phyloP scores from a whole-genome alignment of 2,797 vertebrate species.

The Melopsittacus undulatus region DNA sequence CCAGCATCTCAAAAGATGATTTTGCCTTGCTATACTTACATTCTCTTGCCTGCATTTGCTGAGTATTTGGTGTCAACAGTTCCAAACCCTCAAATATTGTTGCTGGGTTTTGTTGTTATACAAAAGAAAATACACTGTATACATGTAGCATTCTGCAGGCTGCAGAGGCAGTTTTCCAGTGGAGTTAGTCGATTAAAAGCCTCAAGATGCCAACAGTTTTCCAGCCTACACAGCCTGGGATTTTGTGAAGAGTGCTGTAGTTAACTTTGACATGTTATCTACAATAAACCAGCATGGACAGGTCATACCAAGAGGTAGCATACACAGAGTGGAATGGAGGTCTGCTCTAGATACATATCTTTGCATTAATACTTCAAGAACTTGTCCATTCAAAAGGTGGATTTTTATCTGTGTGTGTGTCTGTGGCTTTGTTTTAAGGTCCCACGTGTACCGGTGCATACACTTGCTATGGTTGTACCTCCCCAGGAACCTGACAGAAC shows the following conservation, averaged over 20 bases:
- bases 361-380: not conserved
- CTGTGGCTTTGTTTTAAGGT: conserved; percentile 79
- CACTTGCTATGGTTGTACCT: conserved; percentile 97
- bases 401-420: conserved; percentile 39
- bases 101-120: not conserved
- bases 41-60: not conserved
- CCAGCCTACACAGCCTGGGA: not conserved
- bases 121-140: not conserved
- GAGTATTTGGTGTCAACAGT: not conserved
- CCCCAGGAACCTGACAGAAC: conserved; percentile 97
- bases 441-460: conserved; percentile 97
- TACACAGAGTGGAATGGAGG: not conserved
- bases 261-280: not conserved
- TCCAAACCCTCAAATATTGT: not conserved
- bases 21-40: no score
- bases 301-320: not conserved
- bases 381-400: not conserved
- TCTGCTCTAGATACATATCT: not conserved
- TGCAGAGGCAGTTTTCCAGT: not conserved
- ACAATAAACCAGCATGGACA: not conserved
- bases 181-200: not conserved
- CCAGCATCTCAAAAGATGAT: not conserved
- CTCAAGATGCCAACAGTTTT: not conserved
- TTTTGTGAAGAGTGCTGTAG: not conserved
- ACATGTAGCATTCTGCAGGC: not conserved